Conservation (phyloP, 2,113 vertebrate species). For the Limanda limanda region DNA sequence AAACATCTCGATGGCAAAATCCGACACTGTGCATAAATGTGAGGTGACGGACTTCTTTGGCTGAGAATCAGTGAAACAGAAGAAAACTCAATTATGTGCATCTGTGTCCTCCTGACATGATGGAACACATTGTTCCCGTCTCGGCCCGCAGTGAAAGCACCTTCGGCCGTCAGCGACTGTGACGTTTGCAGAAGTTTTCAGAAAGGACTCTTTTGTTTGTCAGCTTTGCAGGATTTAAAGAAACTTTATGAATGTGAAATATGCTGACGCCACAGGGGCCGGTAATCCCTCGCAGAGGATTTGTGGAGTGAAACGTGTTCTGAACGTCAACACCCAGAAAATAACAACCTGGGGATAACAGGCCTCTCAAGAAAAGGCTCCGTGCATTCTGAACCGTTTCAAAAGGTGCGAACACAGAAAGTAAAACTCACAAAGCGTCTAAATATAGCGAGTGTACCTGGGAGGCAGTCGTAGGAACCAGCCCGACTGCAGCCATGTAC, state of each 20-base stretch:
- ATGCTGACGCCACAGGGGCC: constrained; percentile 48
- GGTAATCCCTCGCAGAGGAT: constrained; percentile 54
- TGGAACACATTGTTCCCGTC: constrained; percentile 7
- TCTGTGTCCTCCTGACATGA: not conserved
- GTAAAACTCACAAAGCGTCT: constrained; percentile 6
- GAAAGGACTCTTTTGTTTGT: constrained; percentile 27
- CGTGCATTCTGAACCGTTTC: no score
- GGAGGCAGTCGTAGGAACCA: constrained; percentile 91
- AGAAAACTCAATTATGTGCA: not conserved
- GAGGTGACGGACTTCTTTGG: constrained; percentile 92
- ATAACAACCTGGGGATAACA: constrained; percentile 14
- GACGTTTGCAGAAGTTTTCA: constrained; percentile 53
- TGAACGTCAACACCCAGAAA: constrained; percentile 35
- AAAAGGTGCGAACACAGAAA: not conserved
- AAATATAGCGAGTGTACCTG: constrained; percentile 83
- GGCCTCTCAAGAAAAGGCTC: constrained; percentile 1
- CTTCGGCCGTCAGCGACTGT: not conserved
- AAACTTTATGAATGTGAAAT: constrained; percentile 52
- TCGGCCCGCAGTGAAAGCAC: not conserved
- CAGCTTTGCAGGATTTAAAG: constrained; percentile 55
- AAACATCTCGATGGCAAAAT: constrained; percentile 98
- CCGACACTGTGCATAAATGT: constrained; percentile 93
- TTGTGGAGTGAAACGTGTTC: constrained; percentile 56
- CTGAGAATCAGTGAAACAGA: constrained; percentile 70
- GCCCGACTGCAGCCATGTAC: constrained; percentile 97